Base-by-base conservation (phyloP, 2,888 invertebrate genomes). In the Sarcophaga carnaria region DNA sequence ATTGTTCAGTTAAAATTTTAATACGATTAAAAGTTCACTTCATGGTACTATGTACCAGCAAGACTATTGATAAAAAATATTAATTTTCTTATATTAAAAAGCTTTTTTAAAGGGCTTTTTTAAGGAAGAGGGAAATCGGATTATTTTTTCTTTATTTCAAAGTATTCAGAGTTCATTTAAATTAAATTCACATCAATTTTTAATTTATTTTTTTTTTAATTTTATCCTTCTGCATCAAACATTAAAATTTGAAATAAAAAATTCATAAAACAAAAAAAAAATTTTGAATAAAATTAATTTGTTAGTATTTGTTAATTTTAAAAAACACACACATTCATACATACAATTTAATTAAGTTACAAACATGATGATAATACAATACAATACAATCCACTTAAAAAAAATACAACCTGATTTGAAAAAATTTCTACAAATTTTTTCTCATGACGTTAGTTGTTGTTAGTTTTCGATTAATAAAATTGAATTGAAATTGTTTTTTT, bases 331-430 rank as follows among this genome's bases (percentile, higher is more conserved):
- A 20, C 22, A 70, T 75, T 66, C 63, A 80, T 64, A 75, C 49
- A 49, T 60, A 80, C n/a, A 59, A 54, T 77, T 72, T 71, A 76
- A 59, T 76, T 25, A 17, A 62, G 47, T 81, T 78, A 47, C 72
- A 81, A 45, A 67, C 27, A 75, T 67, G 63, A 45, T 62, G 37
- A 37, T 37, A 10, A 37, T 37, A 37, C 37, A 37, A 37, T 37
- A 37, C 37, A 37, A 37, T 10, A 37, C 37, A 37, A 37, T 37
- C 37, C 37, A 45, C 4, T 60, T 17, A 47, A 47, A 62, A 37
- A 84, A 84, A 84, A 79, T 84, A 87, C 87, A 87, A 87, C 87
- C 84, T 84, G 84, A 84, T 64, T 72, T n/a, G 62, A 37, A 87
- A 82, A 83, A 75, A 63, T 12, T 49, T 45, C 63, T 10, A 17